phyloP scores from a whole-genome alignment of 2,888 invertebrate genomes.

The Platycheirus albimanus region DNA sequence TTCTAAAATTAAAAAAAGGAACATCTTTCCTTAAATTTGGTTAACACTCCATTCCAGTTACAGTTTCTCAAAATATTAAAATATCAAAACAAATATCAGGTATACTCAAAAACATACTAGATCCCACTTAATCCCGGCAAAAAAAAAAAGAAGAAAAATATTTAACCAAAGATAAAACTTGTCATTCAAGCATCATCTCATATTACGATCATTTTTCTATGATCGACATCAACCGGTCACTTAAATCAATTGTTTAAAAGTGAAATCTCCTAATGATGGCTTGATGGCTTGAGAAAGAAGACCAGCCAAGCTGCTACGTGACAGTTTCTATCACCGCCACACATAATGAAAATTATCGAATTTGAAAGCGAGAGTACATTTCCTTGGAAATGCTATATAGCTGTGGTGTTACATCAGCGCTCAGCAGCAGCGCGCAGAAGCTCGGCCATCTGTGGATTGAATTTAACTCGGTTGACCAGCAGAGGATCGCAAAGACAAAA shows the following conservation, averaged over 20 bases:
- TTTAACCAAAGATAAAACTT: too few species aligned
- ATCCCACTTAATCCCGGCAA: too few species aligned
- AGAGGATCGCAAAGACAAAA: conserved; percentile 38
- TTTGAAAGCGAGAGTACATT: conserved; percentile 74
- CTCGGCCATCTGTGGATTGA: conserved; percentile 65
- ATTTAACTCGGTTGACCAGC: conserved; percentile 62
- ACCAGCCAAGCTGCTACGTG: conserved; percentile 64
- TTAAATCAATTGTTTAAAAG: conserved; percentile 68
- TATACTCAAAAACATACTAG: too few species aligned
- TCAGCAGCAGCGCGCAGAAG: too few species aligned
- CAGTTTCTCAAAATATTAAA: too few species aligned
- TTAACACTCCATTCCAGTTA: too few species aligned
- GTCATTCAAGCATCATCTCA: not conserved
- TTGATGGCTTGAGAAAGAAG: conserved; percentile 66
- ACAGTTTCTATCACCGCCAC: conserved; percentile 73
- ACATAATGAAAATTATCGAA: conserved; percentile 74
- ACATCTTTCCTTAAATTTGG: too few species aligned
- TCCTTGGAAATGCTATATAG: conserved; percentile 65
- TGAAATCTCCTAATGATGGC: conserved; percentile 71
- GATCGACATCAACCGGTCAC: conserved; percentile 24
- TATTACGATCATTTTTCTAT: conserved; percentile 23
- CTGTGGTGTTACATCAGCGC: conserved; percentile 65
- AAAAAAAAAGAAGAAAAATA: too few species aligned
- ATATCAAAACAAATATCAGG: too few species aligned
- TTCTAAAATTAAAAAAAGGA: too few species aligned